A percentile compares a stretch with the other conserved stretches of the same genome.
Conservation (phyloP, 2,888 invertebrate species). For the Caenorhabditis becei region DNA sequence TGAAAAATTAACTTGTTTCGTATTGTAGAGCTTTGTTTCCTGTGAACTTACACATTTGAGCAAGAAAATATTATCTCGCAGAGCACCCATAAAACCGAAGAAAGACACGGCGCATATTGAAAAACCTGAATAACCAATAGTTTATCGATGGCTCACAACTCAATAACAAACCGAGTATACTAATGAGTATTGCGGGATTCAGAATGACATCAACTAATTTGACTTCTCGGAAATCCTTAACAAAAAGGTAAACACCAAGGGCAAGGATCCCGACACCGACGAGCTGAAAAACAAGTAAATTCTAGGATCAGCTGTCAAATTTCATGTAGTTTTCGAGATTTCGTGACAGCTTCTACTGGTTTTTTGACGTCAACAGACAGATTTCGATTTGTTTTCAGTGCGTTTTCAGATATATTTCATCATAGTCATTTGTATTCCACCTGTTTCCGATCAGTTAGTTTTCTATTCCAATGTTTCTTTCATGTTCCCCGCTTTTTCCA, state of each 20-base stretch:
- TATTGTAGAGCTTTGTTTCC: not conserved
- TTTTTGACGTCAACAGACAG: not conserved
- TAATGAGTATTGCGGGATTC: constrained; percentile 77
- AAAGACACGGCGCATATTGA: constrained; percentile 76
- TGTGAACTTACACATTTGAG: constrained; percentile 77
- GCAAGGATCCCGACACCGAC: constrained; percentile 76
- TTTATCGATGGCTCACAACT: not conserved
- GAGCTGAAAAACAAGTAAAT: constrained; percentile 69
- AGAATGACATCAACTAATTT: constrained; percentile 78
- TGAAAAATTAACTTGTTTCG: constrained; percentile 60
- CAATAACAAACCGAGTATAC: constrained; percentile 38
- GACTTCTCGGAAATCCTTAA: constrained; percentile 79
- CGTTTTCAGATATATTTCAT: not conserved
- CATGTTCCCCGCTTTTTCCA: constrained; percentile 6
- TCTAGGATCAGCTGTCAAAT: not conserved
- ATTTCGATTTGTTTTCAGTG: not conserved
- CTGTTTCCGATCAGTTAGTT: not conserved
- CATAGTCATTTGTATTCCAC: not conserved
- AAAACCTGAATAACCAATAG: constrained; percentile 62
- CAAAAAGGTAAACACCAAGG: constrained; percentile 80
- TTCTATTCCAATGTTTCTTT: not conserved
- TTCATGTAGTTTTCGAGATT: not conserved
- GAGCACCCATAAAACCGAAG: constrained; percentile 78
- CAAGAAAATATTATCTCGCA: constrained; percentile 80
- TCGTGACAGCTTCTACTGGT: not conserved